These are phyloP conservation scores for Tipula unca DNA, from an alignment of 2,888 invertebrate species.

Conservation along the genomic window DNA sequence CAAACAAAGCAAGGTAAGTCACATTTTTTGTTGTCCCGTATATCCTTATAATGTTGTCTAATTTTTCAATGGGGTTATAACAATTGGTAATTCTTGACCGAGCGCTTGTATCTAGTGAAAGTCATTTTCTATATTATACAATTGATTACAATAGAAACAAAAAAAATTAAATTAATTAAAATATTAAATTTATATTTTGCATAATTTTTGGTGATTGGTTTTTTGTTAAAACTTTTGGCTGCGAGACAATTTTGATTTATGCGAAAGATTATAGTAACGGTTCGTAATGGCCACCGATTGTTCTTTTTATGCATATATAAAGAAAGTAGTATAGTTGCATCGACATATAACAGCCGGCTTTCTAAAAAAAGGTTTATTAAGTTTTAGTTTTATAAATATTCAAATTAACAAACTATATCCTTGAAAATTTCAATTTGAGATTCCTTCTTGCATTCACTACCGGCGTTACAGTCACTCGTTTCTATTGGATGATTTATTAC, in stretches of 20 bases:
- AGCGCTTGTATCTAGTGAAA: not conserved
- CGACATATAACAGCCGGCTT: not conserved
- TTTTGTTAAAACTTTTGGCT: not conserved
- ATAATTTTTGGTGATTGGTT: not conserved
- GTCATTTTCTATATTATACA: not conserved
- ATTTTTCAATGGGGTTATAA: not conserved
- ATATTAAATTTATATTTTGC: not conserved
- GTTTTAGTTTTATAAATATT: too few relatives aligned
- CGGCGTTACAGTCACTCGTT: too few relatives aligned
- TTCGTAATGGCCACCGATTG: not conserved
- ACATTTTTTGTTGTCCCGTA: not conserved
- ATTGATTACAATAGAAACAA: not conserved
- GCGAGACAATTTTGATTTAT: not conserved
- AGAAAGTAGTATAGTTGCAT: not conserved
- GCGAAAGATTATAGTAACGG: not conserved
- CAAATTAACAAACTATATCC: too few relatives aligned
- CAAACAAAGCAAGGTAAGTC: constrained; percentile 28
- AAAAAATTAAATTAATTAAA: not conserved
- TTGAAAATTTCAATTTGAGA: too few relatives aligned
- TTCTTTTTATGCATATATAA: not conserved
- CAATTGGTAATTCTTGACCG: not conserved
- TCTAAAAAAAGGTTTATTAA: not conserved
- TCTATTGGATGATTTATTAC: too few relatives aligned
- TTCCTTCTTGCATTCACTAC: too few relatives aligned
- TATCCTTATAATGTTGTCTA: too few relatives aligned